Percentiles rank a stretch among this genome's conserved stretches.
phyloP scores from a whole-genome alignment of 2,797 vertebrate species.

The Sebastes hubbsi region DNA sequence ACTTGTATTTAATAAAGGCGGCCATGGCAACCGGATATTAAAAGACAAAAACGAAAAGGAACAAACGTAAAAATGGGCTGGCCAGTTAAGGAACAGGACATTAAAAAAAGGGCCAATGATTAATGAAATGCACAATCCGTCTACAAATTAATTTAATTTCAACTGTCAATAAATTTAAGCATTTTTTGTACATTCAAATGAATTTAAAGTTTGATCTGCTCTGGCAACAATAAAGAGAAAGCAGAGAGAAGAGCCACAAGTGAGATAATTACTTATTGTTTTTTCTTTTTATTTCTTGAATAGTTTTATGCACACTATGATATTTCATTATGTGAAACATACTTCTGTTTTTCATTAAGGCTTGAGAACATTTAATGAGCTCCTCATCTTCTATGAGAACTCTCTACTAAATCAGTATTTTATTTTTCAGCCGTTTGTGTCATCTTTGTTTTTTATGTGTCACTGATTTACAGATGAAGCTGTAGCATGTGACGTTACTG shows the following conservation, averaged over 20 bases:
- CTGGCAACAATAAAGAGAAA: neutral
- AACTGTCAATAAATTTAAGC: too few species aligned
- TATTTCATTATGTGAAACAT: neutral
- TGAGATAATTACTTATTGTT: neutral
- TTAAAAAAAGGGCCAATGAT: neutral
- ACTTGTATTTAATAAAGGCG: neutral
- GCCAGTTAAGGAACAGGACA: neutral
- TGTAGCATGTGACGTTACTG: neutral
- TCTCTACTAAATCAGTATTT: neutral
- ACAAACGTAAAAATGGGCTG: neutral
- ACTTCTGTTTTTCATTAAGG: neutral
- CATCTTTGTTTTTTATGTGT: neutral
- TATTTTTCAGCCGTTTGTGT: neutral
- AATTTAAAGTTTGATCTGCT: neutral
- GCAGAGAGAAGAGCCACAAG: neutral
- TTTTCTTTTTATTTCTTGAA: neutral
- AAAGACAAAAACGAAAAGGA: neutral
- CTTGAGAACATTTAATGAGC: neutral
- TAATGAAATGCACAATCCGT: neutral
- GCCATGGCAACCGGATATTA: neutral
- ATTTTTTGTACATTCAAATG: too few species aligned
- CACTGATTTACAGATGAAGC: constrained; percentile 8
- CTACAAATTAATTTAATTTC: neutral
- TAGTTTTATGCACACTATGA: neutral
- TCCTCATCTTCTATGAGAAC: neutral